These are phyloP conservation scores for Neomorphus geoffroyi DNA, from an alignment of 2,797 vertebrate genomes.

Conservation along the genomic window DNA sequence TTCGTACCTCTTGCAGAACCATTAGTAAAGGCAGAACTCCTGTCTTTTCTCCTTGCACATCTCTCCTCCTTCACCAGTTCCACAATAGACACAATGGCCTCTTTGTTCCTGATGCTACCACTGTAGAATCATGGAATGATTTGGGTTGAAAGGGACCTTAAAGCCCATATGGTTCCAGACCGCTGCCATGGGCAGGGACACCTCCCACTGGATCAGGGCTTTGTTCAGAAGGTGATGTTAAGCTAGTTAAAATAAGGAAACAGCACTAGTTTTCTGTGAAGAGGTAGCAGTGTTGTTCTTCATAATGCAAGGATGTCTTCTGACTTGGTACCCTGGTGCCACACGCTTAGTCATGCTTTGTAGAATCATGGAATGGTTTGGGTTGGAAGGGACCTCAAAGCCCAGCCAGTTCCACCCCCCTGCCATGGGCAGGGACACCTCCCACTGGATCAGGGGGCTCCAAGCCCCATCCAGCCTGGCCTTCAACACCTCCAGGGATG, in stretches of 20 bases:
- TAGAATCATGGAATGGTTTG: too few relatives aligned
- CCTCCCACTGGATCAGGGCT: too few relatives aligned
- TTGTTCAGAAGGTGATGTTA: not conserved
- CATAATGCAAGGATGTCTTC: not conserved
- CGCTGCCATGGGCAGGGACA: too few relatives aligned
- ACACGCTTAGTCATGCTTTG: not conserved
- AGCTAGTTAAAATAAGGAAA: not conserved
- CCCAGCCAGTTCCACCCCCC: too few relatives aligned
- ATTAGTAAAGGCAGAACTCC: not conserved
- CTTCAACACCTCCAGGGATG: too few relatives aligned
- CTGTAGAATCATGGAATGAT: not conserved
- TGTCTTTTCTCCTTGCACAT: not conserved
- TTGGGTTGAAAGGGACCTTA: too few relatives aligned
- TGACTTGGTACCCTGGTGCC: not conserved
- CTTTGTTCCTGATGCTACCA: not conserved
- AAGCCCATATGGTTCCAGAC: too few relatives aligned
- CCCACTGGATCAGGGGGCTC: too few relatives aligned
- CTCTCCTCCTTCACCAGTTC: not conserved
- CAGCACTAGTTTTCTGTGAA: not conserved
- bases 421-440: too few relatives aligned
- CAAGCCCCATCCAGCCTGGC: too few relatives aligned
- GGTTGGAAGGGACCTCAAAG: too few relatives aligned
- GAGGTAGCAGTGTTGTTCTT: not conserved
- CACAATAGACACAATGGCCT: fast-evolving
- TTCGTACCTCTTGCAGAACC: not conserved